These are phyloP conservation scores for Therioaphis trifolii DNA, from an alignment of 2,888 invertebrate species.

Conservation along the genomic window DNA sequence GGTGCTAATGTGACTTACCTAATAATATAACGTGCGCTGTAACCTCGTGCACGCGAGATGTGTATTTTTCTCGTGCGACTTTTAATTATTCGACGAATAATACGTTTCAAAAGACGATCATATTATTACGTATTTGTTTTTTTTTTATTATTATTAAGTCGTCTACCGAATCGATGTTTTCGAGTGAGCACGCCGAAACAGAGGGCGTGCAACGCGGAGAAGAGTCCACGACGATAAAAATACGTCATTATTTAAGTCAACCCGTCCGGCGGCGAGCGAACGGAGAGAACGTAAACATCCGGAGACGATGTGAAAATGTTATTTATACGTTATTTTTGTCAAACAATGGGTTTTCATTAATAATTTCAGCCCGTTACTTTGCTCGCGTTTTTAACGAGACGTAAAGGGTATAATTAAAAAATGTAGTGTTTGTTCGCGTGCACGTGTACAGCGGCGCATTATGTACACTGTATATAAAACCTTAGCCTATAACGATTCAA, in stretches of 20 bases:
- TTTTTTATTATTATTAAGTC: background rate
- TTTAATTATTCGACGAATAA: too few relatives aligned
- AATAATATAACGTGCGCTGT: too few relatives aligned
- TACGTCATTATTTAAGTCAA: conserved; percentile 12
- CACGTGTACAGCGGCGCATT: too few relatives aligned
- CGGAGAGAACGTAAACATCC: conserved; percentile 3
- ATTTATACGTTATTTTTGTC: background rate
- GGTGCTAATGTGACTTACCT: too few relatives aligned
- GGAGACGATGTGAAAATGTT: background rate
- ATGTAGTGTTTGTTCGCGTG: conserved; percentile 2
- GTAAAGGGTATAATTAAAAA: background rate
- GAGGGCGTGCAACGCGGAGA: background rate
- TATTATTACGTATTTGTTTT: too few relatives aligned
- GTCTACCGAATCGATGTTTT: background rate
- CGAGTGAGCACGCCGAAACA: background rate
- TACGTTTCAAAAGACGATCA: too few relatives aligned
- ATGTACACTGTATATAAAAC: too few relatives aligned
- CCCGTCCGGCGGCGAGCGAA: background rate
- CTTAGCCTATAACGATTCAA: background rate
- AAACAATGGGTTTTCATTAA: conserved; percentile 29
- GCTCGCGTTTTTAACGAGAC: background rate
- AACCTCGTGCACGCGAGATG: too few relatives aligned
- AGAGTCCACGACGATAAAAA: background rate
- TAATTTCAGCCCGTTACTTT: background rate
- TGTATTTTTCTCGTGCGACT: too few relatives aligned